Base-by-base conservation (phyloP, 2,797 vertebrate species). In the Sebastes vulpes region DNA sequence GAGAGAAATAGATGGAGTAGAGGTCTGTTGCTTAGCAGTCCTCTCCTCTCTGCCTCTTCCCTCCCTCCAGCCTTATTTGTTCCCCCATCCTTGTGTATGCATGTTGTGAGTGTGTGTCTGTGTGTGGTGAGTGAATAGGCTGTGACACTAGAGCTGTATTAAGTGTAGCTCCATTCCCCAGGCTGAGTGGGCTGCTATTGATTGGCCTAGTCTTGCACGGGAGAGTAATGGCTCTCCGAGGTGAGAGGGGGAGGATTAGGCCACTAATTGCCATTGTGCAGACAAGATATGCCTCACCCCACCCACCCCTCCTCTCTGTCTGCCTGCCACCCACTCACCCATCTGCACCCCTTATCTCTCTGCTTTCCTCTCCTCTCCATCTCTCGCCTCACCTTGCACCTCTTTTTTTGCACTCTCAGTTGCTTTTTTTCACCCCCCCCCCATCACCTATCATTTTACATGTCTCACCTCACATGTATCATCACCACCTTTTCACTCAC, bases 261-360 rank as follows among this genome's bases (percentile, higher is more conserved):
- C 96, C 93, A 94, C 96, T 97, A 97, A 98, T 98, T 98, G 97
- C 96, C 96, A 92, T 90, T 96, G 94, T 95, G 91, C 95, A 96
- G 96, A 97, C 97, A 97, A 97, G 96, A 97, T 96, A 96, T 89
- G 92, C 94, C 95, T 93, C 91, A 91, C 82, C 90, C 93, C 61
- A 32, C 56, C 0, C 4, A 2, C 0, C 11, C 11, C 32, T 4
- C 32, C 32, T 8, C 18, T 6, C 31, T 29, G 20, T n/a, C n/a
- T 63, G 58, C 89, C 90, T 83, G 76, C 90, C 95, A 95, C 95
- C 80, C 89, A 93, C 87, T 83, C 83, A 92, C 89, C 92, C 91
- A 90, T 88, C 82, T 89, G 64, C 82, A 87, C 82, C 73, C 75
- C 81, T 52, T 77, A 86, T 87, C 79, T 81, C 63, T 74, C 74